These are phyloP conservation scores for Rosalia funebris DNA, from an alignment of 2,888 invertebrate genomes.

Conservation along the genomic window DNA sequence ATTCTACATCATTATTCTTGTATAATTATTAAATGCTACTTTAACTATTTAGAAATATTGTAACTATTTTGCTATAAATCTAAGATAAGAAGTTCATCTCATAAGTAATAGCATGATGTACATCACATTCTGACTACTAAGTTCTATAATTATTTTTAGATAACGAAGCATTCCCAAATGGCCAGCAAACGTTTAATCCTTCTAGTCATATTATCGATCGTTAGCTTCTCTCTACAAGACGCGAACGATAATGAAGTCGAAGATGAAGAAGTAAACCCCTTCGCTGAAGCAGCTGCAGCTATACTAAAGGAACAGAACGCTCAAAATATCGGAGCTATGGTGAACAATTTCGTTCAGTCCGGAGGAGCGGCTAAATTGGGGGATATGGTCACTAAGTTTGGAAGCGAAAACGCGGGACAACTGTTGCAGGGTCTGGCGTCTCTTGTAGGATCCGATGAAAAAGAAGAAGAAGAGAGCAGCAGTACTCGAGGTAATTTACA, in stretches of 20 bases:
- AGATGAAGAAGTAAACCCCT: slow-evolving; percentile 59
- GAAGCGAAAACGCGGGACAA: slow-evolving; percentile 42
- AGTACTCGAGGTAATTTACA: neutral
- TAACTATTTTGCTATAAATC: too few species aligned
- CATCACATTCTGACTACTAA: too few species aligned
- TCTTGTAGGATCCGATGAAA: slow-evolving; percentile 30
- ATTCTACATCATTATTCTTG: too few species aligned
- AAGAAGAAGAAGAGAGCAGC: slow-evolving; percentile 3
- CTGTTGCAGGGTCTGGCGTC: slow-evolving; percentile 46
- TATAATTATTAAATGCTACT: too few species aligned
- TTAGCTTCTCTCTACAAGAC: slow-evolving; percentile 42
- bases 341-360: slow-evolving; percentile 76
- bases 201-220: slow-evolving; percentile 48
- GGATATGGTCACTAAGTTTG: slow-evolving; percentile 44
- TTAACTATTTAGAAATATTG: too few species aligned
- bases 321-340: slow-evolving; percentile 70
- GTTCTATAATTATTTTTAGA: slow-evolving; percentile 26
- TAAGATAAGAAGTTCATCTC: too few species aligned
- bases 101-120: too few species aligned
- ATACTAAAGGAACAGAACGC: slow-evolving; percentile 67
- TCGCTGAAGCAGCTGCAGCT: slow-evolving; percentile 76
- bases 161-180: slow-evolving; percentile 32
- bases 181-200: slow-evolving; percentile 33
- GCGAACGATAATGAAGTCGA: slow-evolving; percentile 58
- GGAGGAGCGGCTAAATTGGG: slow-evolving; percentile 67